Base-by-base conservation (phyloP, 2,797 vertebrate genomes). In the Muscicapa striata region DNA sequence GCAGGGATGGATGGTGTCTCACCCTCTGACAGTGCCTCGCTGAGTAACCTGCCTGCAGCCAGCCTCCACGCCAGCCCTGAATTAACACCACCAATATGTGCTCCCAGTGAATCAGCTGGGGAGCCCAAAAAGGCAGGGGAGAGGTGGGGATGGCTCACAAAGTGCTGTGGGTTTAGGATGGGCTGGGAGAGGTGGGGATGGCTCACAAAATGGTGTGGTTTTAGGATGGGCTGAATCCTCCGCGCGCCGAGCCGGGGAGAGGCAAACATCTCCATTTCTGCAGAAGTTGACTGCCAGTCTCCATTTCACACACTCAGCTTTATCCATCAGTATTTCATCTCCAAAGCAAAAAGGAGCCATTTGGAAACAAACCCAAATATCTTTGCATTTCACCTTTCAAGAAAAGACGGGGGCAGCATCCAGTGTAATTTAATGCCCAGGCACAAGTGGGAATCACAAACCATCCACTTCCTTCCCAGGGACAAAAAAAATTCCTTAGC, bases 391-490 rank as follows among this genome's bases (percentile, higher is more conserved):
- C 45, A 21, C 97, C 72, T 52, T 91, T 94, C 52, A 38, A 83
- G 22, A 61, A 45, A 55, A 87, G 59, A 66, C 5, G 0, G 78
- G 24, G 73, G 23, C 79, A 95, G 77, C 85, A 96, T 94, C 87
- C 55, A 15, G 84, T 4, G 61, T 86, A 95, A 94, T 96, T 97
- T 96, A 96, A 96, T 70, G 93, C 88, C 89, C 90, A 91, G 51
- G 87, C 7, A 1, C 63, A 87, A 69, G 70, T 41, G 87, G 90
- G 89, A 96, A 94, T 95, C 78, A 49, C 77, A 96, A 96, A 96
- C 90, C 61, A 21, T 89, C 93, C 96, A 63, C 89, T 95, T 97
- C 92, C 94, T 97, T 97, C 92, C 88, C 80, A 95, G 95, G 93
- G 90, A 96, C 45, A 67, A 76, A 89, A 93, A 93, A 93, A 89